Evolutionary conservation across 2,888 invertebrate species (phyloP), one percentile per base, ranked within the genome.

Genomic region (Dolichomitus sp.): DNA sequence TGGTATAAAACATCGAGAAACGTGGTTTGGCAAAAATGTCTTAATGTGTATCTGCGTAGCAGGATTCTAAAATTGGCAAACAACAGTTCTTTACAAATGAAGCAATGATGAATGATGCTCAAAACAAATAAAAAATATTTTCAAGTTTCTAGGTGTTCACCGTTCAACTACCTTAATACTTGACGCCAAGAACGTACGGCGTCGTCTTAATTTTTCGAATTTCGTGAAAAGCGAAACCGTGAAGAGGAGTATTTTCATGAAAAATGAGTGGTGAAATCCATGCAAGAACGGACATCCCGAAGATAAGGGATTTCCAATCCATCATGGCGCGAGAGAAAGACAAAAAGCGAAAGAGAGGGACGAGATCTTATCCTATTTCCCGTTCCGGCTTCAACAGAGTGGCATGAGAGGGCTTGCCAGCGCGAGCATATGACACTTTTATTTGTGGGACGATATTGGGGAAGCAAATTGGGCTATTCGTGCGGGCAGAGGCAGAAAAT

Each of bases 401-500:
- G 48, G 23, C 45, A 14, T 9, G 19, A 14, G 37, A n/a, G n/a
- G 40, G 66, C 33, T 77, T 52, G 30, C 54, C 52, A 65, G 45
- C 45, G 48, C 61, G 12, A 69, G 48, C 63, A 11, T 48, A 50
- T 48, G 68, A 70, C 68, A 78, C 65, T 78, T 74, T 74, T 74
- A 69, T 70, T 82, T 78, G 63, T 70, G 14, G 63, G 50, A 42
- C 69, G 74, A 74, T 65, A 70, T 78, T 78, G 74, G 77, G 40
- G 33, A 78, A 74, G 73, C 77, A 78, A 78, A 78, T 78, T 78
- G 77, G 77, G 40, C 70, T 61, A 78, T 82, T 78, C 57, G 52
- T 50, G 50, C 69, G 48, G 48, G 63, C 27, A 69, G 48, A 74
- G 19, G 50, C 17, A 42, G 74, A 78, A 73, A 74, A 78, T 82